Percentiles rank a stretch among this genome's conserved stretches.
Conservation (phyloP, 2,888 invertebrate genomes). For the Caenorhabditis afra region DNA sequence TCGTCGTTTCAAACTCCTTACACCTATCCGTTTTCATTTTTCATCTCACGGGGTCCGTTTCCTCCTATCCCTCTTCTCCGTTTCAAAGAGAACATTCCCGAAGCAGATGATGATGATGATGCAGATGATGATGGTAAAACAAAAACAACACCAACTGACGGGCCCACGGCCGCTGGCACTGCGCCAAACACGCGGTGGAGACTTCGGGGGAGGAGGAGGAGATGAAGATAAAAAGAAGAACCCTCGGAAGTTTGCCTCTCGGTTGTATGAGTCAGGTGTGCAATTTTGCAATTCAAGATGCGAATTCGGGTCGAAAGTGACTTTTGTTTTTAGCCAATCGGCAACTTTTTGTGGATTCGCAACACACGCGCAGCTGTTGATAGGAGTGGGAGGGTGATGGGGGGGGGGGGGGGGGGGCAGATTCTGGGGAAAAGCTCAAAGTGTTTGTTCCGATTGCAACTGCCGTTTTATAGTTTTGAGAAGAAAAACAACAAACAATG, state of each 20-base stretch:
- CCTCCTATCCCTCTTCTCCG: slow-evolving; percentile 5
- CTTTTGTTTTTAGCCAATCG: slow-evolving; percentile 49
- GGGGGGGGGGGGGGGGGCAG: slow-evolving; percentile 28
- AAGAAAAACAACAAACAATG: slow-evolving; percentile 2
- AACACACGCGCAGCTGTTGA: slow-evolving; percentile 41
- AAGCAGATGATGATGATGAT: slow-evolving; percentile 20
- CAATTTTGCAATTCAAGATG: slow-evolving; percentile 35
- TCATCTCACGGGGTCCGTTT: slow-evolving; percentile 44
- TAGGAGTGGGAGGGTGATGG: slow-evolving; percentile 22
- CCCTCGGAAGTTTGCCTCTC: slow-evolving; percentile 5
- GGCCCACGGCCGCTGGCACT: slow-evolving; percentile 9
- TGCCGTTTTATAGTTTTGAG: too few species aligned
- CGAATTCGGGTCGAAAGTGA: slow-evolving; percentile 26
- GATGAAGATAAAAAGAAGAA: background rate
- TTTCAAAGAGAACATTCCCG: slow-evolving; percentile 54
- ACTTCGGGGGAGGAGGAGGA: background rate
- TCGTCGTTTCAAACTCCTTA: slow-evolving; percentile 29
- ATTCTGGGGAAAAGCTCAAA: slow-evolving; percentile 47
- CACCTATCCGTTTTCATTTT: slow-evolving; percentile 57
- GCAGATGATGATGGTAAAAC: slow-evolving; percentile 46
- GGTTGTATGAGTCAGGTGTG: slow-evolving; percentile 50
- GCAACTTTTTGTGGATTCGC: slow-evolving; percentile 16
- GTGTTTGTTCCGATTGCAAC: slow-evolving; percentile 49
- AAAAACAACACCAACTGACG: slow-evolving; percentile 56
- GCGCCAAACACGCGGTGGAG: slow-evolving; percentile 27